Evolutionary conservation across 1,140 invertebrate genomes (phyloP).

Genomic region (Aporrectodea caliginosa): DNA sequence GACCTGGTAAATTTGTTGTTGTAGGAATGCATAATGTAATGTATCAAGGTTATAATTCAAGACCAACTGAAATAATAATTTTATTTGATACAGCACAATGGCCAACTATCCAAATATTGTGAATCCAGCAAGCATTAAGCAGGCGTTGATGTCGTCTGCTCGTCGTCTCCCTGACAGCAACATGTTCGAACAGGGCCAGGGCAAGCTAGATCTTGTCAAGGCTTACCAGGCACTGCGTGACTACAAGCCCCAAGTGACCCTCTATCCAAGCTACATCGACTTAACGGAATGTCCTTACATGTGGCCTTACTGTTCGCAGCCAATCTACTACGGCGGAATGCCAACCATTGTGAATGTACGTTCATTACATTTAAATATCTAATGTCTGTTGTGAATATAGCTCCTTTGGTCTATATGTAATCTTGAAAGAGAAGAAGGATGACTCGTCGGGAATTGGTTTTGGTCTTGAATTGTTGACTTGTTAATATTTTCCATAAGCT

Average conservation of each 20-base stretch:
- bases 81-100: too few species aligned
- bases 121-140: slow-evolving; percentile 90
- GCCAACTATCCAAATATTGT: slow-evolving; percentile 60
- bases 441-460: neutral
- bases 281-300: slow-evolving; percentile 91
- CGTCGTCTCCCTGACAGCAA: slow-evolving; percentile 75
- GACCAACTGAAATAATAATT: too few species aligned
- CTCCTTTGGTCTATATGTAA: too few species aligned
- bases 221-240: slow-evolving; percentile 75
- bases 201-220: slow-evolving; percentile 82
- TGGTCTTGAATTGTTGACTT: too few species aligned
- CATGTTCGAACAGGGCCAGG: slow-evolving; percentile 93
- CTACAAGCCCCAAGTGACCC: slow-evolving; percentile 73
- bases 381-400: too few species aligned
- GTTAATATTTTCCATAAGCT: too few species aligned
- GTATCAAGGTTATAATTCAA: too few species aligned
- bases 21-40: too few species aligned
- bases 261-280: slow-evolving; percentile 73
- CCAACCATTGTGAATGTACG: slow-evolving; percentile 83
- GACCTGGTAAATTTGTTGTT: too few species aligned
- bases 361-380: too few species aligned
- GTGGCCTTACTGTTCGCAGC: slow-evolving; percentile 97
- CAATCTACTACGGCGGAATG: slow-evolving; percentile 79
- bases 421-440: too few species aligned
- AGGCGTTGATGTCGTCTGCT: slow-evolving; percentile 84